phyloP scores from a whole-genome alignment of 2,113 vertebrate genomes.

The Phrynosoma platyrhinos region DNA sequence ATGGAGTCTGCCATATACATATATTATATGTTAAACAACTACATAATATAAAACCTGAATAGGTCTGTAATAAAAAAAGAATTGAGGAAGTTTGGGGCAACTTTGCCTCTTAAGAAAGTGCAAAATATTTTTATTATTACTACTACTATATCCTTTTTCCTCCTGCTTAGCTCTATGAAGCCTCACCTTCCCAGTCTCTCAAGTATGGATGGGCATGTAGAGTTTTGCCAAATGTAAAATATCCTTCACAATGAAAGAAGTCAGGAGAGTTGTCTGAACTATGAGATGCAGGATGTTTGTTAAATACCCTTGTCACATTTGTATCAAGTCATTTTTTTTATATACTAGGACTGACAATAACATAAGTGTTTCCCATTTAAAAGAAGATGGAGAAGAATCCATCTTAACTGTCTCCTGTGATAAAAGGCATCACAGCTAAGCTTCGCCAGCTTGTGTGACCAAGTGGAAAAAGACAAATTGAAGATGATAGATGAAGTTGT shows the following conservation, averaged over 20 bases:
- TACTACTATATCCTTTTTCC: not conserved
- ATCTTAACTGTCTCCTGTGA: not conserved
- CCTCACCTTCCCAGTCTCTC: not conserved
- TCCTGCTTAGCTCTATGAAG: not conserved
- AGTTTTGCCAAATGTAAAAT: not conserved
- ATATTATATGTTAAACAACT: no score
- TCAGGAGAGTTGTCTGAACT: not conserved
- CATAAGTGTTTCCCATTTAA: slow-evolving; percentile 13
- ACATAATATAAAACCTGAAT: no score
- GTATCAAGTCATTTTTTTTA: slow-evolving; percentile 33
- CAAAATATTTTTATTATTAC: not conserved
- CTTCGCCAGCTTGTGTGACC: slow-evolving; percentile 27
- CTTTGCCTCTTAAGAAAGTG: slow-evolving; percentile 22
- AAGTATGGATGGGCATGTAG: not conserved
- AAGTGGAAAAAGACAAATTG: slow-evolving; percentile 42
- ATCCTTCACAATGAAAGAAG: not conserved
- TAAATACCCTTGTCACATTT: slow-evolving; percentile 17
- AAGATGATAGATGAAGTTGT: slow-evolving; percentile 41
- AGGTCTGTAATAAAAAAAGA: slow-evolving; percentile 9
- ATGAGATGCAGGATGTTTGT: not conserved
- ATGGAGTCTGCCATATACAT: no score
- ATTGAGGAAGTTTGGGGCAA: not conserved
- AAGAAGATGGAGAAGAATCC: slow-evolving; percentile 7
- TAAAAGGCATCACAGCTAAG: slow-evolving; percentile 13
- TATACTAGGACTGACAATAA: slow-evolving; percentile 40